phyloP scores from a whole-genome alignment of 2,888 invertebrate genomes.

The Caenorhabditis imperialis region DNA sequence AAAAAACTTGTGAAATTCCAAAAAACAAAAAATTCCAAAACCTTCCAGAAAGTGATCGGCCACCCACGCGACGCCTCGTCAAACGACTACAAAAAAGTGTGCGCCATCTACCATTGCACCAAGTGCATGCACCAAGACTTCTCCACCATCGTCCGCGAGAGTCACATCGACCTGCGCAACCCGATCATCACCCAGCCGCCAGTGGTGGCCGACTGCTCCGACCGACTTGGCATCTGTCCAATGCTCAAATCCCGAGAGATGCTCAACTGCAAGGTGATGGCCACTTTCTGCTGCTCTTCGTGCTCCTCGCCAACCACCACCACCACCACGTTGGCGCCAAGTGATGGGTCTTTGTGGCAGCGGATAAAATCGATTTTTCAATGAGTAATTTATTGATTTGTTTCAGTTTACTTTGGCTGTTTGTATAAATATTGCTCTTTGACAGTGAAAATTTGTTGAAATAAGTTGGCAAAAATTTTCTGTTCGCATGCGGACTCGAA shows the following conservation, averaged over 20 bases:
- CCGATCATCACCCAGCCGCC: conserved; percentile 14
- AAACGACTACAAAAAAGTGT: conserved; percentile 72
- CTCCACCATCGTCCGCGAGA: conserved; percentile 14
- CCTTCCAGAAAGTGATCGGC: conserved; percentile 70
- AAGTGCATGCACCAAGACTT: conserved; percentile 60
- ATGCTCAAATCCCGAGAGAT: conserved; percentile 37
- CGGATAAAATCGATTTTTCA: conserved; percentile 44
- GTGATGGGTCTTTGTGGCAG: conserved; percentile 20
- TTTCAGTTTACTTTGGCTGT: background rate
- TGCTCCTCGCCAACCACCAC: conserved; percentile 31
- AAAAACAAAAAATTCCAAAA: background rate
- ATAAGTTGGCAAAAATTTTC: too few relatives aligned
- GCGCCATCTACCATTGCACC: conserved; percentile 67
- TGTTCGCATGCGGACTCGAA: too few relatives aligned
- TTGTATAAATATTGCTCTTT: background rate
- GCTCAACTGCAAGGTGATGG: conserved; percentile 49
- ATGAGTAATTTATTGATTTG: conserved; percentile 2
- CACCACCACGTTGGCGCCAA: conserved; percentile 2
- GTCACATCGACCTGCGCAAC: conserved; percentile 24
- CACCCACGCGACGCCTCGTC: conserved; percentile 66
- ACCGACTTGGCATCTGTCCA: conserved; percentile 40
- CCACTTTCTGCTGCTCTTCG: conserved; percentile 39
- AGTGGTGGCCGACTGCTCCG: conserved; percentile 19
- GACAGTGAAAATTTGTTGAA: background rate
- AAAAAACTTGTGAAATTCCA: too few relatives aligned